phyloP scores from a whole-genome alignment of 2,113 vertebrate species.

The Platysteira castanea region DNA sequence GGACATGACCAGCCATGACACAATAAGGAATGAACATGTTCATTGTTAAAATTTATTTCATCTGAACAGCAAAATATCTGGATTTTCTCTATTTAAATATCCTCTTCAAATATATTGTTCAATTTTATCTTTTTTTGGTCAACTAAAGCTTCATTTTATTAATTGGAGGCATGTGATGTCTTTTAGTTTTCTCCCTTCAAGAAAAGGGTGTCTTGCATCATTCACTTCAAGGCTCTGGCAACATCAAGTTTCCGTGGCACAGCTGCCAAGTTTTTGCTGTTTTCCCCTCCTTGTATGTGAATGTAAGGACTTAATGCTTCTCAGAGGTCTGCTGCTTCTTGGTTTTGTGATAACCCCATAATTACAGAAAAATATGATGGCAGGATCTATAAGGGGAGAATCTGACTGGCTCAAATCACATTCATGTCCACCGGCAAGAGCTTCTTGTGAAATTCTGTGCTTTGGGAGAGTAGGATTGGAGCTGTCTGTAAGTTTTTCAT shows the following conservation, averaged over 20 bases:
- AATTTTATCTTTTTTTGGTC: neutral
- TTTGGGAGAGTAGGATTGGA: neutral
- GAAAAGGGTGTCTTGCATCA: neutral
- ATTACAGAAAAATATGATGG: neutral
- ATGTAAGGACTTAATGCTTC: neutral
- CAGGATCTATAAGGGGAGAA: neutral
- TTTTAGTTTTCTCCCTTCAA: neutral
- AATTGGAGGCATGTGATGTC: neutral
- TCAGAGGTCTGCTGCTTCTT: neutral
- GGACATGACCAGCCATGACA: neutral
- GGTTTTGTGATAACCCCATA: neutral
- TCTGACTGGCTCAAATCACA: neutral
- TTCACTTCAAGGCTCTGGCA: neutral
- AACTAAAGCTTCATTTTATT: neutral
- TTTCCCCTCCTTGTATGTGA: fast-evolving
- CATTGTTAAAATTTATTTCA: neutral
- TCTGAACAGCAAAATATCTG: neutral
- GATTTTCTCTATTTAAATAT: neutral
- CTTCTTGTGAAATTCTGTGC: neutral
- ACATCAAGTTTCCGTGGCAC: neutral
- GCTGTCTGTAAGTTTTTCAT: neutral
- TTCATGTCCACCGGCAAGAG: neutral
- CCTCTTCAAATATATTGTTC: neutral
- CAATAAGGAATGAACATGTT: fast-evolving
- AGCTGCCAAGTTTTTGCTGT: neutral